Base-by-base conservation (phyloP, 2,888 invertebrate genomes). In the Azorinus chamasolen region DNA sequence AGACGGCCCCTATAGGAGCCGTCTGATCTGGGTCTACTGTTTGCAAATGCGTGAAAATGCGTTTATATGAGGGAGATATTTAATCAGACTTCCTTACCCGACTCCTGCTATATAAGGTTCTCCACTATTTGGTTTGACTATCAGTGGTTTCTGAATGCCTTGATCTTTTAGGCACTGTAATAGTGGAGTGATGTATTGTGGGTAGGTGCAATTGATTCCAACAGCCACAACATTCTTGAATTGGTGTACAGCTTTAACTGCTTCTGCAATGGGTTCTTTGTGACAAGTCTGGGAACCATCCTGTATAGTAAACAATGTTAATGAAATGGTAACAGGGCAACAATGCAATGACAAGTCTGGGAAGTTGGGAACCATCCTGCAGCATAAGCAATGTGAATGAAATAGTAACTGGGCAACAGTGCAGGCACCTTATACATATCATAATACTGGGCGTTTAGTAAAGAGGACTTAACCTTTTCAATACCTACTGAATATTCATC, bases 41-140 rank as follows among this genome's bases (percentile, higher is more conserved):
- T n/a, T n/a, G n/a, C n/a, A n/a, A n/a, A n/a, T n/a, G n/a, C n/a
- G n/a, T n/a, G n/a, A n/a, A n/a, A n/a, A n/a, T n/a, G n/a, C n/a
- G n/a, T n/a, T n/a, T n/a, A n/a, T n/a, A n/a, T n/a, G n/a, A n/a
- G n/a, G n/a, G n/a, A n/a, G n/a, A n/a, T n/a, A n/a, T n/a, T n/a
- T n/a, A n/a, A n/a, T n/a, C n/a, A n/a, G n/a, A n/a, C n/a, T 32
- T 32, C 5, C 32, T 32, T 10, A 32, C 32, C 32, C 32, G 10
- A 32, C 32, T 6, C 32, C 32, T 32, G 32, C 32, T 6, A 32
- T 32, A 32, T 32, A 32, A 10, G 32, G 95, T 93, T 97, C 97
- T 61, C 98, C 98, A 88, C 97, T 97, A 93, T 98, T 98, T 3
- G 98, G 98, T 93, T 98, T 98, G 27, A 96, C 97, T 69, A 98